Evolutionary conservation across 2,113 vertebrate species (phyloP), one percentile per base, ranked within the genome.

Genomic region (Cyrtonyx montezumae): DNA sequence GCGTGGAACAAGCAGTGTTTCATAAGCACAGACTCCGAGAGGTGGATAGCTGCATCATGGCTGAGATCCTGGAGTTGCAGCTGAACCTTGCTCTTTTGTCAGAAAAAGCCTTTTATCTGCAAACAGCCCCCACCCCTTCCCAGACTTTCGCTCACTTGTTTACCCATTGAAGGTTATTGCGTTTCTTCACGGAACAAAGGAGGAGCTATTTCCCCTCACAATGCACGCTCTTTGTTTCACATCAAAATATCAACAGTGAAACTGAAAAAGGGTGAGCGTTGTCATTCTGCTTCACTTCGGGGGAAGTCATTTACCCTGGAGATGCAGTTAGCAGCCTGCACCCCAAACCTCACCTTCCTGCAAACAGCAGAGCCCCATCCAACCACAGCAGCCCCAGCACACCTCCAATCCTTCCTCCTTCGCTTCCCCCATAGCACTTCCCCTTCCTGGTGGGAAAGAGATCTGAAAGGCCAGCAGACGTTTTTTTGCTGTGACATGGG

Each of bases 141-240:
- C 55, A 68, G 80, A 40, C 80, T 86, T 84, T 30, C 26, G 40
- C 92, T 74, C 67, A 16, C 8, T 69, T 95, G 92, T 95, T 95
- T 95, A 34, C 88, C 79, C 58, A 11, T 48, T 69, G 88, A 87
- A 92, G 67, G 53, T 84, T 90, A 40, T 88, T 82, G 95, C 69
- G 25, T 95, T 84, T 90, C 84, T 88, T 67, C 76, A 9, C 2
- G 70, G 77, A 84, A 95, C 92, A 96, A 95, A 92, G 91, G 75
- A 74, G 70, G 79, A 87, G 45, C 82, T 97, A n/a, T 97, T 95
- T 91, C n/a, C 78, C 73, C 79, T 66, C 87, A 92, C 79, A 95
- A 79, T 91, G 79, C 30, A 0, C 8, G 10, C 62, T 77, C 83
- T 96, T 92, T 95, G 96, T 94, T 95, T 77, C 77, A 58, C 40